phyloP scores from a whole-genome alignment of 2,888 invertebrate species.

The Brenthis daphne region DNA sequence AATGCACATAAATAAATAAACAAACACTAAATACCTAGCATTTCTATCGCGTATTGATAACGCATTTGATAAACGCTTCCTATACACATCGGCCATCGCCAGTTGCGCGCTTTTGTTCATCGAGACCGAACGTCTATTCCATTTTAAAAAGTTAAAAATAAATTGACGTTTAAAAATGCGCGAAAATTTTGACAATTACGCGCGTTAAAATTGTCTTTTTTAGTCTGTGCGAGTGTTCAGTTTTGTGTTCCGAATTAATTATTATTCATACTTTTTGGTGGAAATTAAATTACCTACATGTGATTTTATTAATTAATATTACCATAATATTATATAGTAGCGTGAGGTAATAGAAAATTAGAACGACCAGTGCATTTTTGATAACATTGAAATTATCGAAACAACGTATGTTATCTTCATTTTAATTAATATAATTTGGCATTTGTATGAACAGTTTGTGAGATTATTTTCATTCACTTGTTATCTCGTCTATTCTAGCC shows the following conservation, averaged over 20 bases:
- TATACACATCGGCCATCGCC: neutral
- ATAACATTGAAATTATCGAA: no score
- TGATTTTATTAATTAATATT: no score
- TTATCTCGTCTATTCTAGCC: no score
- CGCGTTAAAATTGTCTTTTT: neutral
- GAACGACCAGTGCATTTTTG: no score
- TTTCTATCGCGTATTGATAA: slow-evolving; percentile 2
- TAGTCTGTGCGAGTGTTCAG: neutral
- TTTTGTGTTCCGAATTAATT: neutral
- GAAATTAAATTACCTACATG: no score
- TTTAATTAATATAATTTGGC: no score
- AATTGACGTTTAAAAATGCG: slow-evolving; percentile 11
- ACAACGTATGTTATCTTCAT: no score
- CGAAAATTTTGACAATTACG: slow-evolving; percentile 10
- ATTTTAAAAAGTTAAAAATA: slow-evolving; percentile 1
- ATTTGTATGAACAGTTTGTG: no score
- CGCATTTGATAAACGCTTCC: slow-evolving; percentile 13
- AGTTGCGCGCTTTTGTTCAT: slow-evolving; percentile 10
- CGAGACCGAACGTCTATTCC: slow-evolving; percentile 1
- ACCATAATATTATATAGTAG: no score
- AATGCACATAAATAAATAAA: slow-evolving; percentile 6
- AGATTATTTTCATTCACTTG: no score
- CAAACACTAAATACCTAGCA: slow-evolving; percentile 6
- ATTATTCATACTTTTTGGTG: no score
- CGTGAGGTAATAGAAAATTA: no score